Conservation (phyloP, 2,888 invertebrate genomes). For the Xanthorhoe spadicearia region DNA sequence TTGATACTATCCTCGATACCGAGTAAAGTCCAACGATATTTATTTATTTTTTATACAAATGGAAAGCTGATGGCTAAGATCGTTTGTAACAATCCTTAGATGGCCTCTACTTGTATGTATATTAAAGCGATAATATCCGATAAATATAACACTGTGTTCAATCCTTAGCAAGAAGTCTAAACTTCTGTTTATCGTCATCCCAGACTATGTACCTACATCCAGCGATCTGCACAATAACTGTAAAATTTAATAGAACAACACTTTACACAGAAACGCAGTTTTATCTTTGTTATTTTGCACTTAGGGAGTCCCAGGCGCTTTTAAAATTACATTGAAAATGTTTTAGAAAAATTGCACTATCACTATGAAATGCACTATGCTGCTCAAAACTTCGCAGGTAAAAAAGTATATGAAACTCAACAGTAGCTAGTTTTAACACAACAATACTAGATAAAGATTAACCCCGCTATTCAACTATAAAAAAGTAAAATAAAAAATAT, state of each 20-base stretch:
- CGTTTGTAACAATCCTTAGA: too few relatives aligned
- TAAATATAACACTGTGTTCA: conserved; percentile 6
- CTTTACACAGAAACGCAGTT: conserved; percentile 32
- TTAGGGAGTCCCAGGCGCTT: conserved; percentile 18
- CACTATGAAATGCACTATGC: not conserved
- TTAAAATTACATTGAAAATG: conserved; percentile 30
- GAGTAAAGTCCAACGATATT: too few relatives aligned
- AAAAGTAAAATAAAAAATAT: too few relatives aligned
- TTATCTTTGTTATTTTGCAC: conserved; percentile 35
- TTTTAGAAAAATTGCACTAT: conserved; percentile 21
- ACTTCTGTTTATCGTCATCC: conserved; percentile 38
- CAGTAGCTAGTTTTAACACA: too few relatives aligned
- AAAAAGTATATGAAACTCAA: not conserved
- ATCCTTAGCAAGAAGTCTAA: conserved; percentile 19
- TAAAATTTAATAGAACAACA: conserved; percentile 38
- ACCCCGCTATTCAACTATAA: too few relatives aligned
- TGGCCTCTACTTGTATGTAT: too few relatives aligned
- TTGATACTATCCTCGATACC: too few relatives aligned
- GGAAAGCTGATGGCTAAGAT: too few relatives aligned
- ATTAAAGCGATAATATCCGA: not conserved
- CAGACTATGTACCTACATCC: conserved; percentile 21
- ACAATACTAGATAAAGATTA: too few relatives aligned
- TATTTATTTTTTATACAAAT: too few relatives aligned
- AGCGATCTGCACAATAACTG: conserved; percentile 38
- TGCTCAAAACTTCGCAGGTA: not conserved